phyloP scores from a whole-genome alignment of 2,888 invertebrate genomes.

The Rhopalosiphum nymphaeae region DNA sequence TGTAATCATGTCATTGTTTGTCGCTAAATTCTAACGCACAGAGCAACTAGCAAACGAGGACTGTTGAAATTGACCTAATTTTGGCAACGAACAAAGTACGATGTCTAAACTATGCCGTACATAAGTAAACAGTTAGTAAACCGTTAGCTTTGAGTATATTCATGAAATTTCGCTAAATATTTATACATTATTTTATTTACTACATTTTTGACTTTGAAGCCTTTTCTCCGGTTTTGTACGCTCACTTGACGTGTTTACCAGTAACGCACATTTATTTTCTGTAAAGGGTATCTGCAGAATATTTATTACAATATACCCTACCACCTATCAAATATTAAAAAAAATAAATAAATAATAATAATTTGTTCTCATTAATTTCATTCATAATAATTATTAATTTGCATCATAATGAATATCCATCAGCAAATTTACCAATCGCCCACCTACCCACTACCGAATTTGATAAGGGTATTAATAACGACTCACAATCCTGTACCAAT shows the following conservation, averaged over 20 bases:
- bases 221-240: neutral
- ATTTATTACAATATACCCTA: neutral
- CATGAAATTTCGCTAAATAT: neutral
- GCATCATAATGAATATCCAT: neutral
- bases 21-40: neutral
- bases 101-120: neutral
- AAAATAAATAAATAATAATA: neutral
- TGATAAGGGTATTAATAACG: neutral
- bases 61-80: slow-evolving; percentile 13
- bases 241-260: neutral
- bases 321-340: neutral
- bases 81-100: neutral
- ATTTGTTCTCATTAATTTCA: neutral
- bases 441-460: neutral
- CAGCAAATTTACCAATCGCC: neutral
- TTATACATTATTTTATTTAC: neutral
- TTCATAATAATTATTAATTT: neutral
- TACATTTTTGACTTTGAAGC: neutral
- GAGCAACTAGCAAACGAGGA: neutral
- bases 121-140: neutral
- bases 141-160: neutral
- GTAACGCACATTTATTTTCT: neutral
- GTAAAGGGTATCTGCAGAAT: neutral
- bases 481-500: neutral
- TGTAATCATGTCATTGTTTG: neutral